These are phyloP conservation scores for Scaeva pyrastri DNA, from an alignment of 2,888 invertebrate species.

Conservation along the genomic window DNA sequence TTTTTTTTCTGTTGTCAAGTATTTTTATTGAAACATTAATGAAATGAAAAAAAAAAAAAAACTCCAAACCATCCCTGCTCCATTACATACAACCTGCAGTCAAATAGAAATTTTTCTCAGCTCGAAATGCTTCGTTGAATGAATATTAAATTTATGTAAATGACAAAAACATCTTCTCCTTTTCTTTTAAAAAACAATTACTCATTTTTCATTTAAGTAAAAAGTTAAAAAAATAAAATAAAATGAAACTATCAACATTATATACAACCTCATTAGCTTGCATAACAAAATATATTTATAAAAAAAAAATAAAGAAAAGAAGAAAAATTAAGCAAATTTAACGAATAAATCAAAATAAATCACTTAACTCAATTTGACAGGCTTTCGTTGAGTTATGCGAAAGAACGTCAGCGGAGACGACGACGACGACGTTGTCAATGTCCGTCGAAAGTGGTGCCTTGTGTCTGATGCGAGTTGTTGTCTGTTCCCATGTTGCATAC, in stretches of 20 bases:
- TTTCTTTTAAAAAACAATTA: not conserved
- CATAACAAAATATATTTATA: slow-evolving; percentile 42
- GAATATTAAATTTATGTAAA: slow-evolving; percentile 46
- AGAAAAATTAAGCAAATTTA: slow-evolving; percentile 34
- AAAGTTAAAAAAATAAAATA: not conserved
- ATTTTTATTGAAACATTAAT: slow-evolving; percentile 4
- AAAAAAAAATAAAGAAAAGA: not conserved
- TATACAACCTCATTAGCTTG: slow-evolving; percentile 56
- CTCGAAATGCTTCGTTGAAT: not conserved
- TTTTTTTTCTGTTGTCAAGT: not conserved
- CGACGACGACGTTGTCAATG: slow-evolving; percentile 15
- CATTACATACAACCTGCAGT: slow-evolving; percentile 26
- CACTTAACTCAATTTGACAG: slow-evolving; percentile 42
- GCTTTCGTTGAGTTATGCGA: slow-evolving; percentile 13
- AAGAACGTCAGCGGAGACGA: slow-evolving; percentile 10
- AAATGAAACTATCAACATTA: not conserved
- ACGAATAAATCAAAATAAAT: slow-evolving; percentile 74
- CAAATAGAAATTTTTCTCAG: not conserved
- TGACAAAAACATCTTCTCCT: not conserved
- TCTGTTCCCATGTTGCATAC: slow-evolving; percentile 54
- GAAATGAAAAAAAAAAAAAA: slow-evolving; percentile 13
- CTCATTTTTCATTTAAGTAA: not conserved
- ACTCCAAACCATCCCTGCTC: not conserved
- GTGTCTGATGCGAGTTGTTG: not conserved
- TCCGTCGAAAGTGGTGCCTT: slow-evolving; percentile 35